These are phyloP conservation scores for Lepeophtheirus nordmannii DNA, from an alignment of 2,888 invertebrate species.

Conservation along the genomic window DNA sequence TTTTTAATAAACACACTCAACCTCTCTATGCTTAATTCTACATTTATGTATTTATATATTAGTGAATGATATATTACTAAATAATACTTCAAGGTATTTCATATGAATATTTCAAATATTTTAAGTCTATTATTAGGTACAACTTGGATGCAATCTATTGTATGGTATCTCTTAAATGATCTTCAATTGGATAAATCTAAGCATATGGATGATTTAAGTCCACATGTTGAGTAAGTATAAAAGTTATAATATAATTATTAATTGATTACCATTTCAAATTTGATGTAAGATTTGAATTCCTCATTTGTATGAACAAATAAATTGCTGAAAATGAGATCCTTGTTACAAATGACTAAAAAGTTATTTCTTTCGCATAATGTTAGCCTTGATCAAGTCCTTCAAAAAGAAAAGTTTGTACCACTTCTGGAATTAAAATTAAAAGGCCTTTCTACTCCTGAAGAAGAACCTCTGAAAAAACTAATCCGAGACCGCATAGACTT, in stretches of 20 bases:
- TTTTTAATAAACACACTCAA: no score
- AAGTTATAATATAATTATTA: neutral
- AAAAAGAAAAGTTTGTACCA: conserved; percentile 6
- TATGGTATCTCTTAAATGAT: conserved; percentile 9
- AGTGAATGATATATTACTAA: no score
- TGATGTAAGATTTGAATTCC: neutral
- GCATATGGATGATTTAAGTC: neutral
- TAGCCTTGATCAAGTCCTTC: conserved; percentile 8
- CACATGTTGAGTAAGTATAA: conserved; percentile 12
- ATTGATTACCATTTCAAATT: neutral
- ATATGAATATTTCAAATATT: neutral
- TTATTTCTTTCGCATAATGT: neutral
- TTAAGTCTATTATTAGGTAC: neutral
- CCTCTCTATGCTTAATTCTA: no score
- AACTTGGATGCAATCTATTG: conserved; percentile 14
- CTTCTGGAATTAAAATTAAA: neutral
- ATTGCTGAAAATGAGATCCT: no score
- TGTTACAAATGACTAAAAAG: neutral
- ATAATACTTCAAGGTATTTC: no score
- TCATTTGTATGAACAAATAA: no score
- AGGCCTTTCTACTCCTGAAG: neutral
- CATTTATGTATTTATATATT: no score
- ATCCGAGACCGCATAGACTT: neutral
- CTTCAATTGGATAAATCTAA: neutral
- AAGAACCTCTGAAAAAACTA: neutral